Evolutionary conservation across 64 coral and sea anemone species (phyloP), one percentile per base, ranked within the genome.

Genomic region (Trachythela sp.): DNA sequence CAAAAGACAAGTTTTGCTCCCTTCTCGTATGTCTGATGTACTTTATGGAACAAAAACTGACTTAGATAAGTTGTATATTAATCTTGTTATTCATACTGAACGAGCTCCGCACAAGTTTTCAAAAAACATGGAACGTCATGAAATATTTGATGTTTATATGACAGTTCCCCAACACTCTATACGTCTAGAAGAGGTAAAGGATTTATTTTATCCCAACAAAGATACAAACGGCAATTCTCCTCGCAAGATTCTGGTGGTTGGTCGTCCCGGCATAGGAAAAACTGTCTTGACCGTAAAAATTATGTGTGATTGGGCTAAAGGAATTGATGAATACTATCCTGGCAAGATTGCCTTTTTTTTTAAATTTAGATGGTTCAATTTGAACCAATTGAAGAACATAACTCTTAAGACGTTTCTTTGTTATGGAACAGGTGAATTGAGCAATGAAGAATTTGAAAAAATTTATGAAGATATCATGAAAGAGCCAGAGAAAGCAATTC

Each of bases 101-200:
- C 85, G 18, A 86, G 85, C 85, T 32, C 85, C 54, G 2, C 54
- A n/a, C 54, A 59, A 59, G 54, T 59, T 59, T 59, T 59, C 54
- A 59, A 59, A 22, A 59, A 22, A 59, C 54, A 59, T 59, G 54
- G 18, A 2, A 22, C 14, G 15, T 22, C 54, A 59, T 9, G 54
- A 59, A 59, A 59, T 22, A 2, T 22, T 22, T 59, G 18, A 59
- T 59, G 14, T 59, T n/a, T 59, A 59, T 59, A 59, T 59, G 54
- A 59, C 3, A 59, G 54, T 59, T 22, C 54, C 54, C 15, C 15
- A 59, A 18, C 3, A 59, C 18, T 59, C 54, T 2, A 59, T 59
- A 59, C 18, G 54, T 22, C 54, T 59, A 20, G 54, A 58, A 59
- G 15, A 59, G 24, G 24, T 13, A 22, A n/a, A 22, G 9, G 54